Conservation (phyloP, 2,797 vertebrate genomes). For the Sebastes kiyomatsui region DNA sequence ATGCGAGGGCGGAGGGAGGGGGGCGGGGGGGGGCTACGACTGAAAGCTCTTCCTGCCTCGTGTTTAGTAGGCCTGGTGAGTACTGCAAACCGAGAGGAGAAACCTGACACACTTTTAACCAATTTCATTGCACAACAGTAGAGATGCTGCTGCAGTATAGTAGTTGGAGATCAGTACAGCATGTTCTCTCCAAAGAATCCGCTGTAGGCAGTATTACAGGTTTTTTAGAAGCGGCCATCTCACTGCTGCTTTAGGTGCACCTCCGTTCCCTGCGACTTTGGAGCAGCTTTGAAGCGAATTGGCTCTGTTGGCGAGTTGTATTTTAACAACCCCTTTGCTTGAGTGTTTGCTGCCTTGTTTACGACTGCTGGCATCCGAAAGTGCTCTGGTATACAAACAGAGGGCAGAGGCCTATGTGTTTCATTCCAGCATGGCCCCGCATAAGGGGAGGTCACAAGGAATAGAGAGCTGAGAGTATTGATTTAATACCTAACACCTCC, state of each 20-base stretch:
- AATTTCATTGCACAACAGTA: slow-evolving; percentile 26
- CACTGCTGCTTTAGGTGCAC: slow-evolving; percentile 8
- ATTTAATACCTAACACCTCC: slow-evolving; percentile 49
- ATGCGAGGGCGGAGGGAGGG: slow-evolving; percentile 8
- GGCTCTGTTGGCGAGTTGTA: slow-evolving; percentile 54
- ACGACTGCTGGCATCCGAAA: slow-evolving; percentile 55
- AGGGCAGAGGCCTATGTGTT: slow-evolving; percentile 25
- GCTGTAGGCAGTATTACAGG: slow-evolving; percentile 1
- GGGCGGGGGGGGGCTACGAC: neutral
- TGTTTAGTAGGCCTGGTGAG: slow-evolving; percentile 31
- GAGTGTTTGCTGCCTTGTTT: slow-evolving; percentile 70
- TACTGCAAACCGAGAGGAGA: slow-evolving; percentile 14
- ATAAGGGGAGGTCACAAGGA: slow-evolving; percentile 50
- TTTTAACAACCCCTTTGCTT: slow-evolving; percentile 66
- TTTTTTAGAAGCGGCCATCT: neutral
- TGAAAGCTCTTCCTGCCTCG: slow-evolving; percentile 43
- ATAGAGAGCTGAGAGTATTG: slow-evolving; percentile 36
- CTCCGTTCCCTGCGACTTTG: slow-evolving; percentile 66
- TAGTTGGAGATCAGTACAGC: slow-evolving; percentile 32
- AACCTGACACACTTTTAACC: slow-evolving; percentile 32
- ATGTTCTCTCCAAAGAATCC: slow-evolving; percentile 18
- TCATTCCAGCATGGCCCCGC: slow-evolving; percentile 37
- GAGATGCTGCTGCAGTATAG: slow-evolving; percentile 21
- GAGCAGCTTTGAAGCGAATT: slow-evolving; percentile 63
- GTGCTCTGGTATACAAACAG: slow-evolving; percentile 38